Evolutionary conservation across 2,888 invertebrate species (phyloP).

Genomic region (Rhingia campestris): DNA sequence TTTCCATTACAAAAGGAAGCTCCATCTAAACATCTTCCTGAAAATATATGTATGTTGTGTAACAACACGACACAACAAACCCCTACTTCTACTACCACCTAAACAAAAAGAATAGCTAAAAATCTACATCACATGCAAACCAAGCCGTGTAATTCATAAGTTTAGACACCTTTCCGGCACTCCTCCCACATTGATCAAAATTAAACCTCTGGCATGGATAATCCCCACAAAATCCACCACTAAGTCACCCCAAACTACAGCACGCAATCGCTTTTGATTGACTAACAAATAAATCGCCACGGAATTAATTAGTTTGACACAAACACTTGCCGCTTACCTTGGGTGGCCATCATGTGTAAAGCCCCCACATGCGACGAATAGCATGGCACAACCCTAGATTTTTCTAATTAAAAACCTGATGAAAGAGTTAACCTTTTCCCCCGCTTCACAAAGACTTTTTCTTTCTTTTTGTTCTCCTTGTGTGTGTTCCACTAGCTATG

Average conservation of each 20-base stretch:
- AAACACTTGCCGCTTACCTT: slow-evolving; percentile 37
- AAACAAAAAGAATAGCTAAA: no score
- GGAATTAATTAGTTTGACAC: slow-evolving; percentile 71
- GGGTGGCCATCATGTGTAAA: slow-evolving; percentile 62
- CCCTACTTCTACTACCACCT: no score
- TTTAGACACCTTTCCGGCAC: no score
- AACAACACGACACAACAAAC: no score
- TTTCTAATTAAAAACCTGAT: slow-evolving; percentile 69
- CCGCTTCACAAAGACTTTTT: slow-evolving; percentile 12
- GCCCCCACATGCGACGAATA: slow-evolving; percentile 39
- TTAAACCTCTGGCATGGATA: background rate
- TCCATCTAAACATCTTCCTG: no score
- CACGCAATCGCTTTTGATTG: slow-evolving; percentile 2
- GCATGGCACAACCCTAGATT: slow-evolving; percentile 25
- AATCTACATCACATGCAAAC: no score
- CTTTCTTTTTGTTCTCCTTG: background rate
- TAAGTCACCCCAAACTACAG: slow-evolving; percentile 4
- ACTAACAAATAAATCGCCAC: slow-evolving; percentile 27
- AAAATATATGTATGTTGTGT: no score
- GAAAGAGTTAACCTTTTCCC: slow-evolving; percentile 59
- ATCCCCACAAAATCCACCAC: slow-evolving; percentile 28
- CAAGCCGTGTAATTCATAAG: no score
- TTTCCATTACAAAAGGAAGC: no score
- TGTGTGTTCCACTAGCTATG: background rate
- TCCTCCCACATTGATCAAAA: no score